Evolutionary conservation across 2,888 invertebrate species (phyloP), one percentile per base, ranked within the genome.

Genomic region (Atherix ibis): DNA sequence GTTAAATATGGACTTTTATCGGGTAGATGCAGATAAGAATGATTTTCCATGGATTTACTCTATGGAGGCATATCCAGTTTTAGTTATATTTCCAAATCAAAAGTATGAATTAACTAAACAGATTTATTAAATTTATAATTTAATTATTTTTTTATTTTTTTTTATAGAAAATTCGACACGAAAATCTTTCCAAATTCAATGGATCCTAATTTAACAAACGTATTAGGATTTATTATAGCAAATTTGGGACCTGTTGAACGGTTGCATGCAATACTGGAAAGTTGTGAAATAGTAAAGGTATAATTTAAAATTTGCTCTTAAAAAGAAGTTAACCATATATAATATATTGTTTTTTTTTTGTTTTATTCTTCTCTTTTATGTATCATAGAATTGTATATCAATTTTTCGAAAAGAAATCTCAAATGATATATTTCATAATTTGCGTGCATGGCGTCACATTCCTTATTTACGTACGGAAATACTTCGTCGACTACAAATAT

Each of bases 1-100:
- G 46, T 55, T 68, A 45, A 62, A 68, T 40, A 44, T 76, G 5
- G 48, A 58, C 37, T 76, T 79, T 46, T 70, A 73, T 15, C 66
- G 82, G 13, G 73, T 92, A 24, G 83, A 91, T 63, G 83, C 79
- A 14, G 76, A 79, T 48, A 65, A 70, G 1, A 88, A 91, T 65
- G 84, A 87, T 62, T 66, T 92, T 44, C 82, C 85, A 1, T 89
- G 88, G 87, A 52, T 58, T 17, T 48, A 53, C 24, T 80, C 79
- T 27, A 80, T 81, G 65, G 72, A 77, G 41, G 64, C 64, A 33
- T 79, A 79, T 58, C 92, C 92, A 12, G 73, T 82, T 0, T 65
- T 92, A 28, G 62, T 88, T 18, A 79, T 87, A 40, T 83, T 87
- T 54, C 82, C 84, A 1, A 69, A 76, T 5, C 61, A 68, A 45